phyloP scores from a whole-genome alignment of 2,113 vertebrate genomes.

The Triplophysa dalaica region DNA sequence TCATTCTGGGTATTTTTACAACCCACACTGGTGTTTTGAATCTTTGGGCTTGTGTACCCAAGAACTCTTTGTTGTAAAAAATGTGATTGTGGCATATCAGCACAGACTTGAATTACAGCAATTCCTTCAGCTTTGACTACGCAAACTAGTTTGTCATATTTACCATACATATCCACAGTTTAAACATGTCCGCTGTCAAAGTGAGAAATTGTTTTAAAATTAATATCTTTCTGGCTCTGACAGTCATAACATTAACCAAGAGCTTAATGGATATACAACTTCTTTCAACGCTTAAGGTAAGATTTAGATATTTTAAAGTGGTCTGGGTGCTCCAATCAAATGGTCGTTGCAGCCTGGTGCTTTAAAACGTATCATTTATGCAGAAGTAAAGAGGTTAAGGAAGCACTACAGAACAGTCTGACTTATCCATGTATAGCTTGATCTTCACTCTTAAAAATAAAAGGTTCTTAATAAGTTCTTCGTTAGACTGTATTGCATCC shows the following conservation, averaged over 20 bases:
- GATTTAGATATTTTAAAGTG: not conserved
- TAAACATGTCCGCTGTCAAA: conserved; percentile 1
- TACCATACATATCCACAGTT: not conserved
- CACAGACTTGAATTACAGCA: not conserved
- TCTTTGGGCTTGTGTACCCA: not conserved
- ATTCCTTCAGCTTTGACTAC: not conserved
- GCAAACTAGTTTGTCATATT: not conserved
- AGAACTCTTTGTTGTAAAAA: not conserved
- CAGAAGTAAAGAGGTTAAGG: not conserved
- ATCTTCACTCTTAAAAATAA: too few relatives aligned
- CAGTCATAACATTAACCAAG: conserved; percentile 2
- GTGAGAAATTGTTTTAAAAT: conserved; percentile 12
- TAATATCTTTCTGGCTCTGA: not conserved
- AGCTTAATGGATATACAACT: not conserved
- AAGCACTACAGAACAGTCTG: not conserved
- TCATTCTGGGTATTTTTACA: not conserved
- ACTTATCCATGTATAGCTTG: not conserved
- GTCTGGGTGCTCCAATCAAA: not conserved
- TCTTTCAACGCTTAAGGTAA: conserved; percentile 8
- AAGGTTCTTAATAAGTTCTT: too few relatives aligned
- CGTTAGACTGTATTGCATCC: too few relatives aligned
- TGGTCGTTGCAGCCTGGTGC: too few relatives aligned
- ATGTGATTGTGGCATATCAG: not conserved
- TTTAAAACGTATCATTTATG: not conserved
- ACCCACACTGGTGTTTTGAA: not conserved